Percentiles rank a stretch among this genome's conserved stretches.
phyloP scores from a whole-genome alignment of 2,888 invertebrate species.

The Candidula unifasciata region DNA sequence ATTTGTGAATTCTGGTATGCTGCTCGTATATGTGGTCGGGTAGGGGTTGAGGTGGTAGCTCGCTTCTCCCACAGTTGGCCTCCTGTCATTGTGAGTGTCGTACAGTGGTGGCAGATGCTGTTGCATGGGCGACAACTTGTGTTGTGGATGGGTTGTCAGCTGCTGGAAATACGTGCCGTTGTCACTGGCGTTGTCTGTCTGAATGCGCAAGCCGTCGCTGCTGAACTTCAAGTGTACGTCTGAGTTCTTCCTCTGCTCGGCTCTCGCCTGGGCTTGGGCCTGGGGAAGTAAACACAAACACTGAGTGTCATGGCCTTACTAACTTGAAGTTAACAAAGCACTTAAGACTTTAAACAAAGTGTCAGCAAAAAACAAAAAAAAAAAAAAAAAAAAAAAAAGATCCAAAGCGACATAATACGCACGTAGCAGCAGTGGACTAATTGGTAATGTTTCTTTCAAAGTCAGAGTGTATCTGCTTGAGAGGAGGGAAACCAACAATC shows the following conservation, averaged over 20 bases:
- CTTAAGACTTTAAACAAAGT: too few relatives aligned
- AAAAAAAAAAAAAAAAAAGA: too few relatives aligned
- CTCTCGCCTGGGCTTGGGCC: slow-evolving; percentile 44
- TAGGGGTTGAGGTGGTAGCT: background rate
- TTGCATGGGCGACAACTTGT: background rate
- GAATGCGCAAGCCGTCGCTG: slow-evolving; percentile 21
- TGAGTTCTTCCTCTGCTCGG: slow-evolving; percentile 20
- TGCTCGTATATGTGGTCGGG: background rate
- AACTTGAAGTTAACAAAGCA: too few relatives aligned
- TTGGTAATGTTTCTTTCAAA: too few relatives aligned
- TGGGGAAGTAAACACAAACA: background rate
- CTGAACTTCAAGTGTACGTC: slow-evolving; percentile 15
- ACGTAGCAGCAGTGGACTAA: too few relatives aligned
- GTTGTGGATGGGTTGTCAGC: background rate
- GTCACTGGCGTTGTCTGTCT: background rate
- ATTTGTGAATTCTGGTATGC: background rate
- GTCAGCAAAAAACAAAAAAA: too few relatives aligned
- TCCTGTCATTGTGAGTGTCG: background rate
- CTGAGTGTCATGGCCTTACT: too few relatives aligned
- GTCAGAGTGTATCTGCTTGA: too few relatives aligned
- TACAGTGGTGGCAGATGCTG: background rate
- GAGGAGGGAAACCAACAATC: too few relatives aligned
- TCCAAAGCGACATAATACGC: too few relatives aligned
- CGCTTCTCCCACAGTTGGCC: background rate
- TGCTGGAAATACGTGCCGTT: background rate